Conservation (phyloP, 2,113 vertebrate genomes). For the Lynx canadensis region DNA sequence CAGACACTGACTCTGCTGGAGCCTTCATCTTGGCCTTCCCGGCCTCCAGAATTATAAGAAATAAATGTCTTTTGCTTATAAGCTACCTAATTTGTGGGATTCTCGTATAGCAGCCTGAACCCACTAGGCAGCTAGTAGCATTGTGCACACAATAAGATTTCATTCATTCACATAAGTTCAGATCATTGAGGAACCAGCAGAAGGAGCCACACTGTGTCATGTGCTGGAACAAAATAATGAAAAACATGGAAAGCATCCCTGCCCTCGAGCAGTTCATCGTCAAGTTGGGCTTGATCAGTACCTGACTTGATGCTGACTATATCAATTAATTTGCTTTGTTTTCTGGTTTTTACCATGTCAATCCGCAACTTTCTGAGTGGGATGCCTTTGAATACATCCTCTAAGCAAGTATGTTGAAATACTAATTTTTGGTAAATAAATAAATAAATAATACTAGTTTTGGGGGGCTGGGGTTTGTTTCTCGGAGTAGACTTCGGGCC, state of each 20-base stretch:
- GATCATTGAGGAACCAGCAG: too few relatives aligned
- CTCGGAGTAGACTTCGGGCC: not conserved
- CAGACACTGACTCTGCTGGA: not conserved
- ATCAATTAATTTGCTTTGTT: not conserved
- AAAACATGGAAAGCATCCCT: not conserved
- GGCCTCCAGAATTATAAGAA: not conserved
- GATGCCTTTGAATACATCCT: not conserved
- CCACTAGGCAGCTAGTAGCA: not conserved
- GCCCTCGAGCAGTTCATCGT: not conserved
- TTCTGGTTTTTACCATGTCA: not conserved
- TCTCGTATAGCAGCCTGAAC: not conserved
- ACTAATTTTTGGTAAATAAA: not conserved
- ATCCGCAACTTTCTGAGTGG: not conserved
- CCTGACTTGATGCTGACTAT: not conserved
- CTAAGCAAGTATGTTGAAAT: not conserved
- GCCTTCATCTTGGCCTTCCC: not conserved
- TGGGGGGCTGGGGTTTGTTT: not conserved
- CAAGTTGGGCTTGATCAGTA: not conserved
- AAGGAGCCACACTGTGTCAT: too few relatives aligned
- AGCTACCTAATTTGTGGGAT: not conserved
- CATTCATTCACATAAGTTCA: not conserved
- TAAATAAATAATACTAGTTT: not conserved
- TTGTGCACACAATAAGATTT: not conserved
- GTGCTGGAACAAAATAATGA: not conserved
- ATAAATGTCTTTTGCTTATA: not conserved